Percentiles rank a stretch among this genome's conserved stretches.
Evolutionary conservation across 35 echinoderm and acorn worm genomes (phyloP).

Genomic region (Apostichopus japonicus): DNA sequence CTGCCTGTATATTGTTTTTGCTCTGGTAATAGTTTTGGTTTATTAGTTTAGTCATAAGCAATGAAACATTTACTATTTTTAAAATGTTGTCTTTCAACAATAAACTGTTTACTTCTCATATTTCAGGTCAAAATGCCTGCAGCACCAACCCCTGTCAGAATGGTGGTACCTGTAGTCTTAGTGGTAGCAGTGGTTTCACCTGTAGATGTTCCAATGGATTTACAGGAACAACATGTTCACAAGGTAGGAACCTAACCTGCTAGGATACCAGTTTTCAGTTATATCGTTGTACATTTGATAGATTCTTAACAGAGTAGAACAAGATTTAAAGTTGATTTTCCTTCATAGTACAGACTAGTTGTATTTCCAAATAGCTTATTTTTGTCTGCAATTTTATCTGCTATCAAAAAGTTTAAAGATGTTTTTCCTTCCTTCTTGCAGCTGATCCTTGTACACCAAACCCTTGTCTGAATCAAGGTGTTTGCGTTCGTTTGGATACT

Average conservation of each 20-base stretch:
- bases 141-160: constrained; percentile 68
- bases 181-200: constrained; percentile 5
- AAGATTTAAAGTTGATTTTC: too few species aligned
- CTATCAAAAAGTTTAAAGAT: background rate
- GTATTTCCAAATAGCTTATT: too few species aligned
- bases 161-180: constrained; percentile 58
- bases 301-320: too few species aligned
- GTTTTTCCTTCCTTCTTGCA: background rate
- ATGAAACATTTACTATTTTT: background rate
- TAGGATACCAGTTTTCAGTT: too few species aligned
- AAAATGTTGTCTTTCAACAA: too few species aligned
- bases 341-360: too few species aligned
- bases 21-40: background rate
- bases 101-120: background rate
- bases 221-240: constrained; percentile 57
- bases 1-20: background rate
- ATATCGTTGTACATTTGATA: too few species aligned
- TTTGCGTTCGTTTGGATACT: background rate
- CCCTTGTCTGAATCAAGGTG: too few species aligned
- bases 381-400: too few species aligned
- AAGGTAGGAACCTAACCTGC: background rate
- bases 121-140: constrained; percentile 64
- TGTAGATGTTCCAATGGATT: constrained; percentile 67
- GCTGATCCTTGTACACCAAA: too few species aligned
- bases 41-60: background rate